Evolutionary conservation across 1,140 invertebrate species (phyloP), one percentile per base, ranked within the genome.

Genomic region (Pteromalus puparum): DNA sequence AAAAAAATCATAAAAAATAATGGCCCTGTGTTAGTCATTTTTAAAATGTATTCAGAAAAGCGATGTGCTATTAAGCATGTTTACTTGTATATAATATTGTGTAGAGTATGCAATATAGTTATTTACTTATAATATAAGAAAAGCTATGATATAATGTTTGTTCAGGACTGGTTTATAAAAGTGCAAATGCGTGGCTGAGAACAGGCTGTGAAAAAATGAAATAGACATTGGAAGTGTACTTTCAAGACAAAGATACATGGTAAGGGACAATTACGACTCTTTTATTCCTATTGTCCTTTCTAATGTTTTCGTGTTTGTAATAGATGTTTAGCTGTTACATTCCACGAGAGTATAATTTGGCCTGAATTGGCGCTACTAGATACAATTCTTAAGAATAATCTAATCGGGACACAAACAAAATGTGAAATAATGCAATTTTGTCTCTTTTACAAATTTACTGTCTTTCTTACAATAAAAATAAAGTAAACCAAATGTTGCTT

Each of bases 341-440:
- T 90, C 88, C 89, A 91, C 90, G 28, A 91, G 89, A 21, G 89
- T 88, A 61, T 87, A 87, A 85, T 87, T 84, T 88, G 10, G 87
- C 65, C 53, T 86, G 74, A 72, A 88, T 87, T 75, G 38, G 26
- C 9, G 24, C 48, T 24, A 48, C 13, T 75, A 46, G 30, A 4
- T 1, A 65, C 48, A 68, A 42, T 65, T 65, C 75, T 65, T 82
- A 10, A 48, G 13, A 74, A 65, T 82, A 38, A 61, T 30, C 13
- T 65, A 38, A 15, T 24, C 15, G 28, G 1, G 28, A 26, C n/a
- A 68, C 24, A 74, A 30, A 76, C 68, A 77, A 77, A 68, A 48
- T 30, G 30, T 77, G 38, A 65, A 74, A 74, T 65, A 81, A 74
- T 24, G 48, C 34, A 28, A 18, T 61, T 10, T 70, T 72, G 21